phyloP scores from a whole-genome alignment of 2,113 vertebrate genomes.

The Tor tambroides region DNA sequence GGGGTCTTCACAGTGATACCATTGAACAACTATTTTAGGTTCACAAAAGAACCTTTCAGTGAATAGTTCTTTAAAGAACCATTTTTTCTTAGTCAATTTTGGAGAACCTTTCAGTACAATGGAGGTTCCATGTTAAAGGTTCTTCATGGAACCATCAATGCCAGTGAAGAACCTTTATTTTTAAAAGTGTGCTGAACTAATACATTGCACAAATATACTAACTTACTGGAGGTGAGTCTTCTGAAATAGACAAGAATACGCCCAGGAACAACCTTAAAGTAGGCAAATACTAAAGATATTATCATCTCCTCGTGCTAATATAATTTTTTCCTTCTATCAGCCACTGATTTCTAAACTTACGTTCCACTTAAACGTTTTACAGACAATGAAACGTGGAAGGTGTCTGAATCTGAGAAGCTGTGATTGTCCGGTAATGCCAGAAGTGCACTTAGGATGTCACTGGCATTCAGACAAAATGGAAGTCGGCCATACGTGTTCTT shows the following conservation, averaged over 20 bases:
- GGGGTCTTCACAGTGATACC: neutral
- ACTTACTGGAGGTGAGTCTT: neutral
- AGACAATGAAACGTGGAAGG: constrained; percentile 20
- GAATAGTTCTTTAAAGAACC: neutral
- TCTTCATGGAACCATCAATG: neutral
- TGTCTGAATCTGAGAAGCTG: constrained; percentile 12
- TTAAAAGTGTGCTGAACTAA: neutral
- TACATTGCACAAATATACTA: neutral
- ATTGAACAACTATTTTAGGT: neutral
- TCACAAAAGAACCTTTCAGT: neutral
- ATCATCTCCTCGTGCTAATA: neutral
- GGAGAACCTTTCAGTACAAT: neutral
- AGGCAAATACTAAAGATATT: no score
- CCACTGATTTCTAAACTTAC: constrained; percentile 6
- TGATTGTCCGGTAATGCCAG: constrained; percentile 44
- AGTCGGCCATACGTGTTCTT: neutral
- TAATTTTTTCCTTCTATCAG: neutral
- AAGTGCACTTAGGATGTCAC: constrained; percentile 48
- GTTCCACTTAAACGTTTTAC: constrained; percentile 23
- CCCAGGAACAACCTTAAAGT: neutral
- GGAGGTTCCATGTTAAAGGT: neutral
- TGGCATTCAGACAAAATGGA: constrained; percentile 36
- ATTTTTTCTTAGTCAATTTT: neutral
- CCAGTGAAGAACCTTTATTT: no score
- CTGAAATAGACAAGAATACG: neutral